phyloP scores from a whole-genome alignment of 2,888 invertebrate genomes.

The Uropetala carovei region DNA sequence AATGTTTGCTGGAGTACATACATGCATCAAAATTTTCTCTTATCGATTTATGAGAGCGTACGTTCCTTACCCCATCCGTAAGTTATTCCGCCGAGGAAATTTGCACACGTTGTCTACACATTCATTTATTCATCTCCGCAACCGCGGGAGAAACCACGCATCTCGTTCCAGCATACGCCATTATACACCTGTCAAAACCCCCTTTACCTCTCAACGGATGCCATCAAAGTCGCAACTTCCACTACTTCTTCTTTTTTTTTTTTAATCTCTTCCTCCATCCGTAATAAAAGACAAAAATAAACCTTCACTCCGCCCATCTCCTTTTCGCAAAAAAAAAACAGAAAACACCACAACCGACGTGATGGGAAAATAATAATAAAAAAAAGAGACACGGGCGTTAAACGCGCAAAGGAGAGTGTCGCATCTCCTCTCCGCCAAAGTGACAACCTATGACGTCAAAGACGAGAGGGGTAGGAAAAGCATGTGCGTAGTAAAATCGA shows the following conservation, averaged over 20 bases:
- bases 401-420: not conserved
- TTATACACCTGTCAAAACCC: no score
- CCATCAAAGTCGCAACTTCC: not conserved
- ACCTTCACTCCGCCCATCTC: no score
- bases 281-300: not conserved
- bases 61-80: no score
- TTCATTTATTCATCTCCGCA: no score
- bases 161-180: no score
- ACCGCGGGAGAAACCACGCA: no score
- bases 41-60: no score
- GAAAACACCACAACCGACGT: not conserved
- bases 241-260: not conserved
- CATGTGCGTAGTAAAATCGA: not conserved
- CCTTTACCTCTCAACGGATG: no score
- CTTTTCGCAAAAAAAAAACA: not conserved
- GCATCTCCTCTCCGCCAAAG: not conserved
- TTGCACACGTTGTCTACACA: no score
- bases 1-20: no score
- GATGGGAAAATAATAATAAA: not conserved
- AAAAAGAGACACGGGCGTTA: not conserved
- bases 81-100: no score
- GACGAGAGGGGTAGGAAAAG: not conserved
- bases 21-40: no score
- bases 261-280: not conserved
- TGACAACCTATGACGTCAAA: constrained; percentile 22